Conservation (phyloP, 2,888 invertebrate species). For the Meandrusa payeni region DNA sequence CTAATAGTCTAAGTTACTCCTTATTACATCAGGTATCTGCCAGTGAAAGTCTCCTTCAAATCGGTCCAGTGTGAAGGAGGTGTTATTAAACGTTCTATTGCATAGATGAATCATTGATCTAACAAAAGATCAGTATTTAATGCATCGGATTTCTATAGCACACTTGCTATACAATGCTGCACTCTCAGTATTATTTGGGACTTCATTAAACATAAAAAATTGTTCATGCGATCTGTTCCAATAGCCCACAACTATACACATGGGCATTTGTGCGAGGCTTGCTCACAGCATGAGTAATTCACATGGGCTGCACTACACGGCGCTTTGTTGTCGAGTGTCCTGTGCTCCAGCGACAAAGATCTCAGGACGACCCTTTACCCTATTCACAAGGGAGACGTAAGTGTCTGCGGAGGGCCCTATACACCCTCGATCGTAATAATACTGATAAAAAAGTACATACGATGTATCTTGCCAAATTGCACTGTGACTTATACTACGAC, state of each 20-base stretch:
- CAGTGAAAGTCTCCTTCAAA: too few species aligned
- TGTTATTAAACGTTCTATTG: too few species aligned
- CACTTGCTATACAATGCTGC: slow-evolving; percentile 4
- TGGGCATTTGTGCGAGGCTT: slow-evolving; percentile 30
- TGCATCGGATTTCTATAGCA: not conserved
- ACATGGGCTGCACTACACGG: slow-evolving; percentile 31
- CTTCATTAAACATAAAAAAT: slow-evolving; percentile 21
- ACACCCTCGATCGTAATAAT: slow-evolving; percentile 16
- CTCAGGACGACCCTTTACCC: slow-evolving; percentile 37
- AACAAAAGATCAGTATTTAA: not conserved
- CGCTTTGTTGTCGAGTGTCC: slow-evolving; percentile 41
- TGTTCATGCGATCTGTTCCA: slow-evolving; percentile 15
- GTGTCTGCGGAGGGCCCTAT: slow-evolving; percentile 29
- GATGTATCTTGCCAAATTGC: slow-evolving; percentile 4
- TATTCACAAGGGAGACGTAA: slow-evolving; percentile 33
- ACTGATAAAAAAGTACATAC: slow-evolving; percentile 24
- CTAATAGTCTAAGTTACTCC: too few species aligned
- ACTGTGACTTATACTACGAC: too few species aligned
- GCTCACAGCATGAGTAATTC: slow-evolving; percentile 37
- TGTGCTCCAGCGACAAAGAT: slow-evolving; percentile 46
- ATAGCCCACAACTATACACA: slow-evolving; percentile 22
- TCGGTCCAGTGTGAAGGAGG: too few species aligned
- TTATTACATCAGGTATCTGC: too few species aligned
- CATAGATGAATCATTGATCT: too few species aligned
- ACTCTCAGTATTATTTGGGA: slow-evolving; percentile 18